Conservation (phyloP, 2,797 vertebrate species). For the Pygocentrus nattereri region DNA sequence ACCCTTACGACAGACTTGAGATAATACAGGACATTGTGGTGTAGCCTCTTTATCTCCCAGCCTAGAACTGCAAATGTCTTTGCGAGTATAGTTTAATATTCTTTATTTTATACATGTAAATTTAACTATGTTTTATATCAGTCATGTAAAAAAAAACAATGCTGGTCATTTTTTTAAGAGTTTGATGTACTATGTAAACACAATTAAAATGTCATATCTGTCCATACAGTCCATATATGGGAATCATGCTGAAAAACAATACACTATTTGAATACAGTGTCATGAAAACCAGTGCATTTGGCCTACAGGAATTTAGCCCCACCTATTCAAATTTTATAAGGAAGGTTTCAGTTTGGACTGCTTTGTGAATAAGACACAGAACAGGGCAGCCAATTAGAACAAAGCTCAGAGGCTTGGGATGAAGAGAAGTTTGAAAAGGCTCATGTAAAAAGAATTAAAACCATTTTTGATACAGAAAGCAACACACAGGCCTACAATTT, state of each 20-base stretch:
- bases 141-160: neutral
- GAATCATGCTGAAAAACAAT: neutral
- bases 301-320: too few species aligned
- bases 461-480: neutral
- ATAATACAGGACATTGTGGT: neutral
- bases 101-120: neutral
- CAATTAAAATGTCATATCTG: neutral
- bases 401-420: neutral
- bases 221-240: neutral
- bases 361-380: neutral
- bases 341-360: neutral
- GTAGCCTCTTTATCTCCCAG: neutral
- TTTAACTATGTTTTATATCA: neutral
- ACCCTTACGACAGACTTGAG: neutral
- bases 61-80: neutral
- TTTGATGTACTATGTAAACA: neutral
- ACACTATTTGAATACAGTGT: too few species aligned
- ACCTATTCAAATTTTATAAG: neutral
- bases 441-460: neutral
- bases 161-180: too few species aligned
- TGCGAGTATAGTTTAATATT: neutral
- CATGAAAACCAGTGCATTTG: too few species aligned
- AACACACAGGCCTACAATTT: too few species aligned
- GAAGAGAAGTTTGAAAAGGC: neutral
- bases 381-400: neutral